Evolutionary conservation across 2,797 vertebrate species (phyloP).

Genomic region (Picus viridis): DNA sequence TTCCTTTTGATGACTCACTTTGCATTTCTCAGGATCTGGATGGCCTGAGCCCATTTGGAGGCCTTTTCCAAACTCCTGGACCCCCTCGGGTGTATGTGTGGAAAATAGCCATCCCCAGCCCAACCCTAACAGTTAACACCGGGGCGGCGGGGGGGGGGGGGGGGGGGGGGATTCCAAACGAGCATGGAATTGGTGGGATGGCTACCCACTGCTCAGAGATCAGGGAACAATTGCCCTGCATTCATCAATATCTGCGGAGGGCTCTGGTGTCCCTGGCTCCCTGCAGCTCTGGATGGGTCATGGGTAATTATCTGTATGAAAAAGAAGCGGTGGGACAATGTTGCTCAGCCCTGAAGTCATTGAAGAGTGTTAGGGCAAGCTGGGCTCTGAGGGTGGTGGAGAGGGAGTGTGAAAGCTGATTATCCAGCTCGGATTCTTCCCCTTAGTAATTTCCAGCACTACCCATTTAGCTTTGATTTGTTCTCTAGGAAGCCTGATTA

Average conservation of each 20-base stretch:
- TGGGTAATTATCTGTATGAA: background rate
- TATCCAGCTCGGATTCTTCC: slow-evolving; percentile 41
- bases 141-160: too few relatives aligned
- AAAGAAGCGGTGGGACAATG: background rate
- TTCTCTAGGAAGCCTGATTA: slow-evolving; percentile 25
- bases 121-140: background rate
- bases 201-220: background rate
- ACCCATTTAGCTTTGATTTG: slow-evolving; percentile 32
- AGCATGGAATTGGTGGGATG: background rate
- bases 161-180: background rate
- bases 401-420: slow-evolving; percentile 28
- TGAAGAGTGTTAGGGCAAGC: background rate
- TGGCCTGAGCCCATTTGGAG: background rate
- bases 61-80: background rate
- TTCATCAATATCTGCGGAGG: slow-evolving; percentile 6
- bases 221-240: fast-evolving
- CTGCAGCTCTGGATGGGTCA: background rate
- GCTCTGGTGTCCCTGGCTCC: background rate
- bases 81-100: fast-evolving
- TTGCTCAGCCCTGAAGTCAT: slow-evolving; percentile 4
- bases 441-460: slow-evolving; percentile 2
- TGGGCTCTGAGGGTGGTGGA: background rate
- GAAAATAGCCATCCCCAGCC: background rate
- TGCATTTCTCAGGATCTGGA: background rate
- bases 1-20: background rate